phyloP scores from a whole-genome alignment of 2,113 vertebrate genomes.

The Calypte anna region DNA sequence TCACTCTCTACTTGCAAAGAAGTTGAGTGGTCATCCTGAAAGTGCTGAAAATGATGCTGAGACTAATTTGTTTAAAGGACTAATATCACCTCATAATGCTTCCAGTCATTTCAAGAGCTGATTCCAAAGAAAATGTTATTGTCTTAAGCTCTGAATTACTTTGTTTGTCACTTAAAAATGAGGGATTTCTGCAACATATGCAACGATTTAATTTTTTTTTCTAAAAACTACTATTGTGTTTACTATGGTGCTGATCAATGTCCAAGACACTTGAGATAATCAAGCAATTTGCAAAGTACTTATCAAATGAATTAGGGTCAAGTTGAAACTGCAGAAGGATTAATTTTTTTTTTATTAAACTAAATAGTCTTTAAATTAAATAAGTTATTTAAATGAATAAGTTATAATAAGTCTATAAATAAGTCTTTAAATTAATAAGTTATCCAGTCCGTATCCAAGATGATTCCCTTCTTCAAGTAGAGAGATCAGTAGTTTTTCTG shows the following conservation, averaged over 20 bases:
- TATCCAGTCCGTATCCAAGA: background rate
- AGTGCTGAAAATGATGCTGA: background rate
- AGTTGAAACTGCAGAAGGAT: background rate
- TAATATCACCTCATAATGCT: background rate
- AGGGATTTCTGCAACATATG: background rate
- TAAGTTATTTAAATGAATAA: too few species aligned
- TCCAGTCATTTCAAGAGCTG: slow-evolving; percentile 6
- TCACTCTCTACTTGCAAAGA: background rate
- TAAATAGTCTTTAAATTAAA: background rate
- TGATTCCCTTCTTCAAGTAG: background rate
- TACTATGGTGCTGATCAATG: background rate
- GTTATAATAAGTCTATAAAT: too few species aligned
- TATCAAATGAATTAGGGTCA: background rate
- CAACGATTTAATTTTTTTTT: background rate
- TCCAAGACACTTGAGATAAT: background rate
- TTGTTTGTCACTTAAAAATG: background rate
- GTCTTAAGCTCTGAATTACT: background rate
- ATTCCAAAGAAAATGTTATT: background rate
- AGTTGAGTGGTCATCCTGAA: background rate
- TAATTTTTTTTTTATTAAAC: background rate
- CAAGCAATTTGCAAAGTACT: background rate
- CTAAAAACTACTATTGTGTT: background rate
- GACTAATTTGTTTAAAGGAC: slow-evolving; percentile 5
- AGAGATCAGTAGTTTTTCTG: background rate
- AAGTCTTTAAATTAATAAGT: too few species aligned